Evolutionary conservation across 2,113 vertebrate species (phyloP).

Genomic region (Steatornis caripensis): DNA sequence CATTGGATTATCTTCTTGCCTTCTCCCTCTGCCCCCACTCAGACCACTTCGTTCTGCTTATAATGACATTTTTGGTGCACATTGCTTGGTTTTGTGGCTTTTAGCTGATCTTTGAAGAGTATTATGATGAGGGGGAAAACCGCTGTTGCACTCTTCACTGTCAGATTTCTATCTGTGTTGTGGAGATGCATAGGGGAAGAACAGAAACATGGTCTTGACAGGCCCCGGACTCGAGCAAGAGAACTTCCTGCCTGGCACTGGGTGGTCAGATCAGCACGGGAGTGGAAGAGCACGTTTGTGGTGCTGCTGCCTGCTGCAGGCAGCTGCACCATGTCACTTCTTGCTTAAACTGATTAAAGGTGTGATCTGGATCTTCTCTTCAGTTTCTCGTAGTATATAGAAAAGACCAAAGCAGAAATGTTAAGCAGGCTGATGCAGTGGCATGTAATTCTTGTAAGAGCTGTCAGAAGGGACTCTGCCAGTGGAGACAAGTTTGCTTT

Average conservation of each 20-base stretch:
- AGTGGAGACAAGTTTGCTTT: neutral
- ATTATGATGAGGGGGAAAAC: neutral
- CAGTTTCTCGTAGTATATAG: neutral
- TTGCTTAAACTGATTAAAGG: neutral
- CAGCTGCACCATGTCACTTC: neutral
- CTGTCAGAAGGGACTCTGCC: neutral
- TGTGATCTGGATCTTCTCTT: neutral
- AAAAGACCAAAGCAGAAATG: neutral
- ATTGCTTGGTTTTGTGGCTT: neutral
- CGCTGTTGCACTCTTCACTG: neutral
- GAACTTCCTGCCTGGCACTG: accelerated
- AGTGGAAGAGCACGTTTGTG: neutral
- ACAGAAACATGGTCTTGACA: neutral
- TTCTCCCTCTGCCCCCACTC: neutral
- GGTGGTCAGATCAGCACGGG: neutral
- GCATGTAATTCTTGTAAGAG: neutral
- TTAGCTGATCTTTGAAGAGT: neutral
- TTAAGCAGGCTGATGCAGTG: neutral
- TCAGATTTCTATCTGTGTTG: neutral
- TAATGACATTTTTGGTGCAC: neutral
- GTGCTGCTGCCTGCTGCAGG: neutral
- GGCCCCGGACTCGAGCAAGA: accelerated
- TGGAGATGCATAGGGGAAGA: neutral
- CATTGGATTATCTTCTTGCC: neutral
- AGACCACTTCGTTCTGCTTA: neutral